Evolutionary conservation across 2,888 invertebrate species (phyloP).

Genomic region (Cantharis rustica): DNA sequence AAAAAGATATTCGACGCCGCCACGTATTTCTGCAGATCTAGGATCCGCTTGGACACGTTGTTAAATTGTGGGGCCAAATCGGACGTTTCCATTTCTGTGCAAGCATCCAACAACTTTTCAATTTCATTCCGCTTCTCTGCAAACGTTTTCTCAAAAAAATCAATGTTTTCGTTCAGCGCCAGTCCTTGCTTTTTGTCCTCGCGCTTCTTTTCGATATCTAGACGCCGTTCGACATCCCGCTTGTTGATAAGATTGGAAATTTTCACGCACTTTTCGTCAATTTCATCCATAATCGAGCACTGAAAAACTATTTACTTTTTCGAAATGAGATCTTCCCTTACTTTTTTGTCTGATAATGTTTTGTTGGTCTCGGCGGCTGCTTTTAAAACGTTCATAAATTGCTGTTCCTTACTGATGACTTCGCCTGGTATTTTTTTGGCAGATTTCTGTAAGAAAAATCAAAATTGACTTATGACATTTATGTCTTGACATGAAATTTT

Average conservation of each 20-base stretch:
- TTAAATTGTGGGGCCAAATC: conserved; percentile 67
- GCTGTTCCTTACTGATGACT: conserved; percentile 44
- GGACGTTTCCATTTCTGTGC: conserved; percentile 57
- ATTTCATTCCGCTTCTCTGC: conserved; percentile 69
- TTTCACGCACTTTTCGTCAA: conserved; percentile 51
- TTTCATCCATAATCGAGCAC: conserved; percentile 36
- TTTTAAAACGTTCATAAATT: conserved; percentile 56
- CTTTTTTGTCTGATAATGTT: conserved; percentile 58
- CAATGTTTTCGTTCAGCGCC: conserved; percentile 69
- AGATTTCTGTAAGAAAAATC: conserved; percentile 48
- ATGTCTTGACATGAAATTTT: not conserved
- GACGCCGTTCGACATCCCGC: conserved; percentile 68
- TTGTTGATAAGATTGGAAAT: conserved; percentile 56
- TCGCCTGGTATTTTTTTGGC: conserved; percentile 40
- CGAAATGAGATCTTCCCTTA: conserved; percentile 50
- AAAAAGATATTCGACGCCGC: conserved; percentile 80
- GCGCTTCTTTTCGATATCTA: conserved; percentile 67
- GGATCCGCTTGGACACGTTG: conserved; percentile 72
- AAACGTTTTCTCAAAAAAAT: conserved; percentile 73
- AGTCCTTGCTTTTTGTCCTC: conserved; percentile 66
- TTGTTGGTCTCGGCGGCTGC: conserved; percentile 57
- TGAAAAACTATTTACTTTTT: not conserved
- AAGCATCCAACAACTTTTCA: conserved; percentile 62
- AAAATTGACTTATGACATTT: conserved; percentile 46
- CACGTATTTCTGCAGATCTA: conserved; percentile 77